phyloP scores from a whole-genome alignment of 1,140 invertebrate species.

The Heterodera carotae region DNA sequence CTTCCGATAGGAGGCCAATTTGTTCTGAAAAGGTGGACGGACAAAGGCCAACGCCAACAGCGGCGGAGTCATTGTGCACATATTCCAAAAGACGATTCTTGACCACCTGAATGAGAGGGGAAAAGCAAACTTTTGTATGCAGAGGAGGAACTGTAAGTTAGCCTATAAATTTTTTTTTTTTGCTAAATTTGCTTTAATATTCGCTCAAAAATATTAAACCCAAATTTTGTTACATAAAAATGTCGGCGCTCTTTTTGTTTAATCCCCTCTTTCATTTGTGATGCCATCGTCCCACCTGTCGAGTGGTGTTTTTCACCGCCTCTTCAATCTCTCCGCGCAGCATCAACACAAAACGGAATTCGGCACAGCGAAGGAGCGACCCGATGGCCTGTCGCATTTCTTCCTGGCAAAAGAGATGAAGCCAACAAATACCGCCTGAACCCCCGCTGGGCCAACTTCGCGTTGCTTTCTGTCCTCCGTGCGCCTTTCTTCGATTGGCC shows the following conservation, averaged over 20 bases:
- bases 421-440: conserved; percentile 6
- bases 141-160: neutral
- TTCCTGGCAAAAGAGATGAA: conserved; percentile 37
- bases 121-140: neutral
- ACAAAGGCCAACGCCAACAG: conserved; percentile 46
- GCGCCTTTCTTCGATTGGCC: conserved; percentile 74
- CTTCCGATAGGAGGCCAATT: conserved; percentile 8
- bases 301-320: conserved; percentile 56
- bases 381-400: conserved; percentile 64
- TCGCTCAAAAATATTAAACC: too few relatives aligned
- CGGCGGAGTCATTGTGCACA: conserved; percentile 7
- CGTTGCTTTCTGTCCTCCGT: conserved; percentile 55
- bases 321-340: conserved; percentile 60
- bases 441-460: conserved; percentile 13
- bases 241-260: too few relatives aligned
- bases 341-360: conserved; percentile 61
- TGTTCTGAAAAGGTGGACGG: conserved; percentile 42
- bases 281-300: conserved; percentile 47
- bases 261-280: neutral
- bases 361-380: conserved; percentile 65
- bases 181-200: too few relatives aligned
- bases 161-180: too few relatives aligned
- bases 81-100: conserved; percentile 54
- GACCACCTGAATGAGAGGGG: conserved; percentile 44
- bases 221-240: too few relatives aligned